phyloP scores from a whole-genome alignment of 2,888 invertebrate species.

The Sisyra terminalis region DNA sequence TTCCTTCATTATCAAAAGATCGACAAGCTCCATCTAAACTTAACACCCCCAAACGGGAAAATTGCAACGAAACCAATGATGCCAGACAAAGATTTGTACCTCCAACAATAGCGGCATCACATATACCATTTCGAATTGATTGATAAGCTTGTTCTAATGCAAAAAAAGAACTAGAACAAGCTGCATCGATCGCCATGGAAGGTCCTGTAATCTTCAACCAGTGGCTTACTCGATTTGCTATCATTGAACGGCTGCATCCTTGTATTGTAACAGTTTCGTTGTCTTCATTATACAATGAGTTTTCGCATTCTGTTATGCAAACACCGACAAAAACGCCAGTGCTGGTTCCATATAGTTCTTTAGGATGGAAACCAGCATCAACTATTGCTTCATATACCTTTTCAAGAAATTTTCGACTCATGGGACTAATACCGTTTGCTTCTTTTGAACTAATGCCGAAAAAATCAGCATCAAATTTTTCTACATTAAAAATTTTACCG shows the following conservation, averaged over 20 bases:
- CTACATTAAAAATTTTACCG: constrained; percentile 27
- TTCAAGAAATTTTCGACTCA: constrained; percentile 61
- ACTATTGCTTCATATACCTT: constrained; percentile 62
- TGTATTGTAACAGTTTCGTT: neutral
- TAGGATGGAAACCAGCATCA: constrained; percentile 57
- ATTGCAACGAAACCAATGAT: constrained; percentile 78
- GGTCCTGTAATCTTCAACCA: constrained; percentile 78
- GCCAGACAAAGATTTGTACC: constrained; percentile 74
- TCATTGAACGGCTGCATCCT: constrained; percentile 77
- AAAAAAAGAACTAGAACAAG: constrained; percentile 81
- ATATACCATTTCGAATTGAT: constrained; percentile 59
- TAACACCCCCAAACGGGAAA: constrained; percentile 49
- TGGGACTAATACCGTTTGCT: constrained; percentile 61
- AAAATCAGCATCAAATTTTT: constrained; percentile 30
- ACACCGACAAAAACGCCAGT: constrained; percentile 62
- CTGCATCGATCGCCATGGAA: constrained; percentile 77
- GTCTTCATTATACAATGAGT: constrained; percentile 16
- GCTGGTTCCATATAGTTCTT: constrained; percentile 40
- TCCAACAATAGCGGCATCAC: constrained; percentile 80
- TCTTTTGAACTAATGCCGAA: constrained; percentile 23
- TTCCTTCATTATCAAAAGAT: constrained; percentile 65
- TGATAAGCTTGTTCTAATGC: constrained; percentile 74
- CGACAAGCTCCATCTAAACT: constrained; percentile 70
- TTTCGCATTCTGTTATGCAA: constrained; percentile 54
- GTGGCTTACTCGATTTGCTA: constrained; percentile 84